Evolutionary conservation across 2,113 vertebrate genomes (phyloP).

Genomic region (Calyptommatus sinebrachiatus): DNA sequence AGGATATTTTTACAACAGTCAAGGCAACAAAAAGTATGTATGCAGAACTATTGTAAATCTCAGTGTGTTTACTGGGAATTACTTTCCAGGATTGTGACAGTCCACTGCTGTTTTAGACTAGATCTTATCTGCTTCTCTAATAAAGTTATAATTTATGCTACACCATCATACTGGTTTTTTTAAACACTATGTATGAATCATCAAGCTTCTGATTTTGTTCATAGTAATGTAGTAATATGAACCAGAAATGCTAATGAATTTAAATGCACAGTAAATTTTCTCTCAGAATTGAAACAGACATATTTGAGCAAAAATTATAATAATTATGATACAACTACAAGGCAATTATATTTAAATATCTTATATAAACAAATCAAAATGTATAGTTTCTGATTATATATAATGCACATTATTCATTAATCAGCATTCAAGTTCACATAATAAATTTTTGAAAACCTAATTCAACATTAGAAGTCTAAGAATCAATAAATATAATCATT

Average conservation of each 20-base stretch:
- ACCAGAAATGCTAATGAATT: constrained; percentile 2
- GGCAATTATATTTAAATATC: constrained; percentile 31
- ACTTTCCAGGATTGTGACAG: background rate
- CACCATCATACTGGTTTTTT: background rate
- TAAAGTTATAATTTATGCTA: background rate
- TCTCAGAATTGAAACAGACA: constrained; percentile 55
- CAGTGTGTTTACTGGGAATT: too few species aligned
- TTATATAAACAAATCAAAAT: constrained; percentile 10
- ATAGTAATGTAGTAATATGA: background rate
- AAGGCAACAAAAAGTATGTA: too few species aligned
- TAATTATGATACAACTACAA: constrained; percentile 53
- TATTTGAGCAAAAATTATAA: constrained; percentile 48
- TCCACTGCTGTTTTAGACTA: background rate
- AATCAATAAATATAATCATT: constrained; percentile 31
- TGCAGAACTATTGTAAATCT: too few species aligned
- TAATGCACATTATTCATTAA: constrained; percentile 55
- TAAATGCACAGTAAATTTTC: constrained; percentile 42
- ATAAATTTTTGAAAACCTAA: constrained; percentile 28
- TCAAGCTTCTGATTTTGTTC: constrained; percentile 24
- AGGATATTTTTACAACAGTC: too few species aligned
- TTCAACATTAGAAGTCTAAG: constrained; percentile 46
- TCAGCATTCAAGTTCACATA: constrained; percentile 23
- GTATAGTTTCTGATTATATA: constrained; percentile 41
- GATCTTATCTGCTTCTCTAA: background rate
- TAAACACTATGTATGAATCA: background rate